Conservation (phyloP, 2,888 invertebrate species). For the Drosophila imparisetae region DNA sequence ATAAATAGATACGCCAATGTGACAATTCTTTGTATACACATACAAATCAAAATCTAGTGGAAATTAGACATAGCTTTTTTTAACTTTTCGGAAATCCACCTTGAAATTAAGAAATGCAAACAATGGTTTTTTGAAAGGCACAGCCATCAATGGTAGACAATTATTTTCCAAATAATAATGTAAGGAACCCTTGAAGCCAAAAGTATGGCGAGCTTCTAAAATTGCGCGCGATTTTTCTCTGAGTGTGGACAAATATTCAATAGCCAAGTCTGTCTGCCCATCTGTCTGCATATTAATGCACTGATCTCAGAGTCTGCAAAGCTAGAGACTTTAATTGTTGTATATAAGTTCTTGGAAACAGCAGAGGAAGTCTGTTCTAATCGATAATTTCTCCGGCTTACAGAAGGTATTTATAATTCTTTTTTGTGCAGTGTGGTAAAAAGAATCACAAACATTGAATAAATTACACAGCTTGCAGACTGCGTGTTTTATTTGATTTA, state of each 20-base stretch:
- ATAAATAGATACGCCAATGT: no score
- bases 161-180: background rate
- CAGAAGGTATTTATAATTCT: background rate
- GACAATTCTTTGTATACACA: background rate
- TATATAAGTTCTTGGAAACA: background rate
- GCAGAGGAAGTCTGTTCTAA: background rate
- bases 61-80: background rate
- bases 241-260: background rate
- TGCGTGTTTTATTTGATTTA: background rate
- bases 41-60: background rate
- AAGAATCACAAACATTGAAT: background rate
- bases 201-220: background rate
- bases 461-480: background rate
- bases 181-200: background rate
- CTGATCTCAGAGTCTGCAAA: background rate
- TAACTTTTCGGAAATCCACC: background rate
- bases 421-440: background rate
- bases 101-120: background rate
- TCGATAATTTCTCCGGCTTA: background rate
- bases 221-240: background rate
- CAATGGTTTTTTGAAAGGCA: background rate
- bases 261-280: background rate
- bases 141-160: fast-evolving
- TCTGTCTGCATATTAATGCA: background rate
- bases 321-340: background rate